Base-by-base conservation (phyloP, 2,888 invertebrate genomes). In the Drosophila falleni region DNA sequence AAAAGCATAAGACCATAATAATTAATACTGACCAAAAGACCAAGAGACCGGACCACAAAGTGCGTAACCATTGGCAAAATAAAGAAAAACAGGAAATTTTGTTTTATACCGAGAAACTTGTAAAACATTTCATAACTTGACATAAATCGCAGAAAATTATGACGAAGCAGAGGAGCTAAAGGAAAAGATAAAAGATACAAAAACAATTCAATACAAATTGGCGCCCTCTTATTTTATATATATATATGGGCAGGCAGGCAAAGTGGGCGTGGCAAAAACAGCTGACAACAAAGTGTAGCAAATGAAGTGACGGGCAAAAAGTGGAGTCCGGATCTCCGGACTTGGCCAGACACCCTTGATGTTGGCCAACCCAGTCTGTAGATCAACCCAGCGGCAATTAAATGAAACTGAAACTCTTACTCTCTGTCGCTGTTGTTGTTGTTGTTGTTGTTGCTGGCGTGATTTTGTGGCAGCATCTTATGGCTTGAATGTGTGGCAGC, bases 401-500 rank as follows among this genome's bases (percentile, higher is more conserved):
- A 85, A 81, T 83, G 87, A 87, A 90, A 90, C 81, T 74, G 89
- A 90, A 90, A 81, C 82, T 80, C 71, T 71, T 68, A 61, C 68
- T 78, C 62, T 50, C 29, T 65, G 50, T 47, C 64, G 54, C 59
- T 58, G 61, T 31, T 35, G 63, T 39, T 56, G 50, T 39, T 41
- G 13, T 47, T 67, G 26, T 53, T 69, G 69, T 42, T 54, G 66
- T 37, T 41, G 31, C 8, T 46, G 23, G 23, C 23, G 64, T 65
- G 67, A 71, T 68, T 60, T 71, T 61, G 65, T 66, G 72, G 78
- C 63, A 67, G 47, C 63, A 68, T 72, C 71, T 71, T 62, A 59
- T 71, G 73, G 78, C 69, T 71, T 49, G 75, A 75, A 82, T 81
- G 79, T 86, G 81, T 81, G 81, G 81, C 86, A 89, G 74, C 81